Conservation (phyloP, 2,113 vertebrate genomes). For the Odocoileus hemionus region DNA sequence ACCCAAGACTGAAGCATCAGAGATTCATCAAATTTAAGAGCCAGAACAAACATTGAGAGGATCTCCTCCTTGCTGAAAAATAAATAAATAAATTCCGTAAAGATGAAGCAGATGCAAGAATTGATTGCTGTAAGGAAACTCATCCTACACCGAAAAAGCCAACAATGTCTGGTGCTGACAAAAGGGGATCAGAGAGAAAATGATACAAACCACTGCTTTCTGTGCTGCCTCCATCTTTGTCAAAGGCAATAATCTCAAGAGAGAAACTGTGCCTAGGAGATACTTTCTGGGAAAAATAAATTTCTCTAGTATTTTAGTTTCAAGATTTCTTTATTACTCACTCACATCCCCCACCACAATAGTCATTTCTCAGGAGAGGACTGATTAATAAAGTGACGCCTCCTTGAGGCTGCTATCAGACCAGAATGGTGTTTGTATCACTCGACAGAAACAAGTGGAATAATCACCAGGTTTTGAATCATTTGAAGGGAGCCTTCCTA, state of each 20-base stretch:
- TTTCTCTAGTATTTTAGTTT: not conserved
- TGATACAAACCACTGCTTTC: not conserved
- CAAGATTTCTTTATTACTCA: not conserved
- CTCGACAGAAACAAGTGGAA: not conserved
- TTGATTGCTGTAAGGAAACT: constrained; percentile 45
- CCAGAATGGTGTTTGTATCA: not conserved
- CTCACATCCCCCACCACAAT: not conserved
- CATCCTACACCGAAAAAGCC: not conserved
- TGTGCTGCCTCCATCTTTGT: not conserved
- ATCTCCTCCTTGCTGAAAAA: constrained; percentile 39
- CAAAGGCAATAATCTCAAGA: not conserved
- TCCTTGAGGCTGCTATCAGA: no score
- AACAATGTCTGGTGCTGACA: not conserved
- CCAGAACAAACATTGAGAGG: not conserved
- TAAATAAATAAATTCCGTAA: constrained; percentile 63
- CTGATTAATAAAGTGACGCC: not conserved
- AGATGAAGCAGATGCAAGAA: constrained; percentile 45
- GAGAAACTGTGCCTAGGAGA: not conserved
- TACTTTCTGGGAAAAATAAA: not conserved
- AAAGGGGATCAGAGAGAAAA: not conserved
- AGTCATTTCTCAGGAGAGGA: not conserved
- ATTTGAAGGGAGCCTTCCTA: not conserved
- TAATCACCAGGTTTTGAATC: not conserved
- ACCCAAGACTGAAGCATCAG: constrained; percentile 52
- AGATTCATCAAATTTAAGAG: constrained; percentile 26